These are phyloP conservation scores for Ictalurus furcatus DNA, from an alignment of 2,113 vertebrate species.

Conservation along the genomic window DNA sequence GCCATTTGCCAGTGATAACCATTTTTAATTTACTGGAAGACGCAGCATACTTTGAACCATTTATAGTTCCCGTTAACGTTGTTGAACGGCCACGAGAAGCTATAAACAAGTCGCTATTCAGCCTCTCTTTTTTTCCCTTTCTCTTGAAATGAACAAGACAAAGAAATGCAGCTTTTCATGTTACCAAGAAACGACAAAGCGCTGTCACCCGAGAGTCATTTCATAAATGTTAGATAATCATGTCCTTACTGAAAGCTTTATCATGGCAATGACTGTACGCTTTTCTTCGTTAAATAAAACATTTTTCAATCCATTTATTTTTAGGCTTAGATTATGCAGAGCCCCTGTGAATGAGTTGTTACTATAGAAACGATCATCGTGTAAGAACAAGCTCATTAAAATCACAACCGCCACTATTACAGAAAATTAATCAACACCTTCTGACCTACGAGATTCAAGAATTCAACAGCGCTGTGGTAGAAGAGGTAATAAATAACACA, in stretches of 20 bases:
- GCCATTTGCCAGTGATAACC: neutral
- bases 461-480: neutral
- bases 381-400: neutral
- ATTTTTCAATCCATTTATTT: neutral
- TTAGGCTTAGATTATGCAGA: neutral
- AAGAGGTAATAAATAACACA: neutral
- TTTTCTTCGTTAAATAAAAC: neutral
- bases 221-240: neutral
- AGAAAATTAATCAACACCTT: neutral
- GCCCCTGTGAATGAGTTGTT: neutral
- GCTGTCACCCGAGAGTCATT: neutral
- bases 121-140: neutral
- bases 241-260: neutral
- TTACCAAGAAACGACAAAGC: neutral
- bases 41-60: neutral
- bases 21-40: neutral
- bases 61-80: neutral
- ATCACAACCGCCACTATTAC: neutral
- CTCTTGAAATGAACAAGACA: neutral
- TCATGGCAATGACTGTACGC: neutral
- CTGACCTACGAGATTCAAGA: neutral
- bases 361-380: neutral
- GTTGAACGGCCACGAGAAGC: neutral
- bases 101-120: neutral
- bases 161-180: neutral